Evolutionary conservation across 2,888 invertebrate species (phyloP).

Genomic region (Drosophila hamatofila): DNA sequence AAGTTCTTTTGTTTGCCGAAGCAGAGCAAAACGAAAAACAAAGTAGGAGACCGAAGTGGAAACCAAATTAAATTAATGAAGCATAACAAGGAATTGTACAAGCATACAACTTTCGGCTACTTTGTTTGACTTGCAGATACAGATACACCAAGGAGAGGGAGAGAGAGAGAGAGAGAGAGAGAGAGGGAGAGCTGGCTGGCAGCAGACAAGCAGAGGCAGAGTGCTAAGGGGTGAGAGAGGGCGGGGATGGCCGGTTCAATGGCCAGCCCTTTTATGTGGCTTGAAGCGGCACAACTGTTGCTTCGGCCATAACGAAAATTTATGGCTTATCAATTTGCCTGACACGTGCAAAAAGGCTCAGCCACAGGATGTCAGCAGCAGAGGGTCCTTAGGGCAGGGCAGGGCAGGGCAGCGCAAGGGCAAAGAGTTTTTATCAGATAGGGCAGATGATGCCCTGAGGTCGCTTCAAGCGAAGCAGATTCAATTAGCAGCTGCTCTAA

Average conservation of each 20-base stretch:
- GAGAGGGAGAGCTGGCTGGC: background rate
- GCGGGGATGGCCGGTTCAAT: background rate
- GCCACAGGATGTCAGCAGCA: constrained; percentile 21
- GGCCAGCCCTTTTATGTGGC: constrained; percentile 63
- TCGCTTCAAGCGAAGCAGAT: constrained; percentile 39
- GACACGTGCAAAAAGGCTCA: constrained; percentile 55
- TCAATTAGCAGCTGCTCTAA: constrained; percentile 64
- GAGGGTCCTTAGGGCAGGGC: background rate
- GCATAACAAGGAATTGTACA: constrained; percentile 58
- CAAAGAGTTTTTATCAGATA: background rate
- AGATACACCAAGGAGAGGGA: background rate
- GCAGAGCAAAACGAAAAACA: background rate
- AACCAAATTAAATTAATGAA: constrained; percentile 75
- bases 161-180: background rate
- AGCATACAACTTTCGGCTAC: constrained; percentile 57
- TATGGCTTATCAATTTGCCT: constrained; percentile 71
- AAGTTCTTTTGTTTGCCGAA: constrained; percentile 43
- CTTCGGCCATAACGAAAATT: constrained; percentile 60
- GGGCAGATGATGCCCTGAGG: constrained; percentile 20
- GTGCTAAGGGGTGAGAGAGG: background rate
- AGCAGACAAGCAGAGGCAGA: background rate
- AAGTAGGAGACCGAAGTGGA: constrained; percentile 41
- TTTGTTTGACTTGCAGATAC: constrained; percentile 57
- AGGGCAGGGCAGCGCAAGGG: background rate
- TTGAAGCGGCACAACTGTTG: constrained; percentile 62